Evolutionary conservation across 2,113 vertebrate species (phyloP), one percentile per base, ranked within the genome.

Genomic region (Tragelaphus buxtoni): DNA sequence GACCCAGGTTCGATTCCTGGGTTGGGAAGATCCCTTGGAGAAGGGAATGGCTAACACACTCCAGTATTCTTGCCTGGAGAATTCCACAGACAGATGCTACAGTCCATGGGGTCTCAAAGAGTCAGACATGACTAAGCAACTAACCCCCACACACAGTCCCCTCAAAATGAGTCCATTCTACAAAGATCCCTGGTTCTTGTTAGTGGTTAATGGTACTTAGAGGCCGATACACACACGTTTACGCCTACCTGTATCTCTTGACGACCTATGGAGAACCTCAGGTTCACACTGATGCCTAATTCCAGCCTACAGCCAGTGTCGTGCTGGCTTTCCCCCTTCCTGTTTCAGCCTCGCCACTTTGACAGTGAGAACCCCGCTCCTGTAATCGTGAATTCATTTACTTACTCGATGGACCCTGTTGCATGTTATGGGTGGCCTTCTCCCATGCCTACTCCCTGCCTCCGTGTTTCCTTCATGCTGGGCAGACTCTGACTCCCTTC

Each of bases 381-480:
- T 32, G 1, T 30, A 60, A 10, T 72, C 39, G 3, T 56, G 39
- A 56, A 72, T 28, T 35, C 39, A 26, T 28, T 58, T 69, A 39
- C 35, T 32, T 42, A 45, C 30, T 55, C 12, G 39, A 45, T 20
- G 2, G 4, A 24, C 28, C 10, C 47, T 72, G 51, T 17, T 39
- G 35, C 11, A 1, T 9, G 17, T 32, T 16, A 4, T 17, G 20
- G 12, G 49, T 55, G 32, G 42, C 49, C 22, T 51, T 45, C 20
- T 45, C 61, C 61, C 79, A 35, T 56, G 63, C 63, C 30, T 58
- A 1, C 32, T 22, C 22, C 51, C 42, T 30, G 39, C 24, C 53
- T 49, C 51, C 9, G 28, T 3, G 3, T 17, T 42, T 26, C 18
- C 42, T 47, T 60, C 32, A 7, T 0, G 10, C 28, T 1, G 0